Base-by-base conservation (phyloP, 37 sponge, comb jelly and placozoan genomes). In the Chondrosia reniformis region DNA sequence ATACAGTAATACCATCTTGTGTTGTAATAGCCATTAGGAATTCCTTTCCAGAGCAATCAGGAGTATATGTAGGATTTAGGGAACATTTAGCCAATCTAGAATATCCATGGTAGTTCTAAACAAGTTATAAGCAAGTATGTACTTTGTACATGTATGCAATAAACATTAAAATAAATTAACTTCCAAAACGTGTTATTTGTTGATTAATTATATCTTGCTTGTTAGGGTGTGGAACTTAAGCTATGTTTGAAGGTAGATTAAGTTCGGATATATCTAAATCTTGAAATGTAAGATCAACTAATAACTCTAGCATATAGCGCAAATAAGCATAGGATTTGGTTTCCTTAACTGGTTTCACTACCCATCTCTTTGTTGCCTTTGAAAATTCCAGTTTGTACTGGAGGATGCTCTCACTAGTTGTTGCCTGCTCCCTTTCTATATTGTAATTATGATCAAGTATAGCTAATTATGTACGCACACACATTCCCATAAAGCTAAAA, bases 361-460 rank as follows among this genome's bases (percentile, higher is more conserved):
- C 40, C 72, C 72, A 69, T 36, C 13, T 34, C 37, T 69, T 69
- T 8, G 37, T 36, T 36, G 25, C 25, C 72, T 69, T 69, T 27
- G 72, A 37, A 33, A 67, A 67, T 67, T 30, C 69, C 32, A 67
- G 22, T 10, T 69, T 69, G 72, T 69, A 69, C 40, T 36, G 36
- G 38, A 36, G 36, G 25, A 36, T 49, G 10, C 52, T 15, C 52
- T 49, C n/a, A n/a, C n/a, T 64, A 36, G 33, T 31, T 46, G 36
- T 46, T 40, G 76, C 52, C 40, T 76, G 56, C 33, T 49, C 36
- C 56, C 55, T 34, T 17, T 46, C 22, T 31, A 46, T 36, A 77
- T 77, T 77, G 78, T 77, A 37, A 41, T 77, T 77, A 34, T 77
- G 78, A 28, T 77, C 78, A 43, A 59, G 33, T 61, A 77, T 57